These are phyloP conservation scores for Dryoscopus gambensis DNA, from an alignment of 2,113 vertebrate species.

Conservation along the genomic window DNA sequence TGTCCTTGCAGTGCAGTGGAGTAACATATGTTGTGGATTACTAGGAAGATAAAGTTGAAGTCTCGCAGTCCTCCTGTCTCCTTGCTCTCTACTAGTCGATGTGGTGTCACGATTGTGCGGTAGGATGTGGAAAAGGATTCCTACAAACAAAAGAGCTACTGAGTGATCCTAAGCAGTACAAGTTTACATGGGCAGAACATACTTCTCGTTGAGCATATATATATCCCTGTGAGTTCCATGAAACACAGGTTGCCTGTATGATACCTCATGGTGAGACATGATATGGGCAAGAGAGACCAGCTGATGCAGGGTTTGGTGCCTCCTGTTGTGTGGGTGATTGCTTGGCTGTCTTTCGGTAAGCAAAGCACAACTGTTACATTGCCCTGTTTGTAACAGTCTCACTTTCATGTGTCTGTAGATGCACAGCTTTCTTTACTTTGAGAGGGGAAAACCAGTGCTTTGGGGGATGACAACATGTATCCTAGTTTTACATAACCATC, in stretches of 20 bases:
- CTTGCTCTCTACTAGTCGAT: not conserved
- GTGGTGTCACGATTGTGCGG: not conserved
- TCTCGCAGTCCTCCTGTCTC: not conserved
- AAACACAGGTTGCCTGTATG: not conserved
- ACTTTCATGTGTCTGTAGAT: not conserved
- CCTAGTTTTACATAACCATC: not conserved
- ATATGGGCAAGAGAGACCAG: not conserved
- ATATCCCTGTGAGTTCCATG: not conserved
- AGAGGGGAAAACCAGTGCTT: not conserved
- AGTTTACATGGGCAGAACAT: not conserved
- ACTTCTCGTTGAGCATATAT: not conserved
- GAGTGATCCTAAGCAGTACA: not conserved
- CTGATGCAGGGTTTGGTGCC: not conserved
- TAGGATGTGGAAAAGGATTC: not conserved
- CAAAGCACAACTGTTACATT: not conserved
- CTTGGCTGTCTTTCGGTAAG: not conserved
- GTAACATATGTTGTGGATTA: not conserved
- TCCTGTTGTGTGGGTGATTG: fast-evolving
- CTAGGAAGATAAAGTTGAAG: not conserved
- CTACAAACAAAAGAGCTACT: not conserved
- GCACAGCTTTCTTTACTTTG: not conserved
- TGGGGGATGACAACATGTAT: not conserved
- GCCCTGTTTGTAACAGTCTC: not conserved
- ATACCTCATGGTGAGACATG: not conserved
- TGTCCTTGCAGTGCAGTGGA: not conserved